Percentiles rank a stretch among this genome's conserved stretches.
Evolutionary conservation across 2,797 vertebrate genomes (phyloP).

Genomic region (Numenius phaeopus): DNA sequence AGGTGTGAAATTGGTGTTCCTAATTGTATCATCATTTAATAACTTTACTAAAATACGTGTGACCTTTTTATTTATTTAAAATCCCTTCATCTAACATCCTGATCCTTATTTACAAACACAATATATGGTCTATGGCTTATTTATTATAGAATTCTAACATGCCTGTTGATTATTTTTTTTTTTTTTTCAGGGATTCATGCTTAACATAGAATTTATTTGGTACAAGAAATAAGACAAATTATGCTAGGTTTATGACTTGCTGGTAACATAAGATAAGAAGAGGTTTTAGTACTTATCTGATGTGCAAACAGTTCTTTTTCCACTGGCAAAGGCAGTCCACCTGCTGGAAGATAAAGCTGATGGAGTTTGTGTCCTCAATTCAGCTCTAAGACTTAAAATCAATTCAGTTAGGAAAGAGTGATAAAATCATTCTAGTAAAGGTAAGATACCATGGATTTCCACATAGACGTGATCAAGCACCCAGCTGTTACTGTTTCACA

Average conservation of each 20-base stretch:
- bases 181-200: not conserved
- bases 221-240: conserved; percentile 15
- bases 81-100: not conserved
- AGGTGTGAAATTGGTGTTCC: not conserved
- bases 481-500: not conserved
- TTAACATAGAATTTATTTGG: not conserved
- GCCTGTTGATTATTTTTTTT: no score
- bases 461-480: accelerated
- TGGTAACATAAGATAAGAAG: conserved; percentile 3
- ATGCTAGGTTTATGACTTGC: not conserved
- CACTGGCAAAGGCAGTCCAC: not conserved
- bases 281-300: conserved; percentile 7
- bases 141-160: not conserved
- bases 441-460: not conserved
- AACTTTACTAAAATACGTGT: not conserved
- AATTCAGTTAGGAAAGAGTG: not conserved
- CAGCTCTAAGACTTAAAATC: conserved; percentile 32
- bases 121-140: not conserved
- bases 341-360: conserved; percentile 22
- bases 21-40: not conserved
- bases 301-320: not conserved
- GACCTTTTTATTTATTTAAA: not conserved
- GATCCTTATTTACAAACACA: not conserved
- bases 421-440: not conserved
- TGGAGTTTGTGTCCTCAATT: conserved; percentile 16